phyloP scores from a whole-genome alignment of 2,113 vertebrate genomes.

The Erpornis zantholeuca region DNA sequence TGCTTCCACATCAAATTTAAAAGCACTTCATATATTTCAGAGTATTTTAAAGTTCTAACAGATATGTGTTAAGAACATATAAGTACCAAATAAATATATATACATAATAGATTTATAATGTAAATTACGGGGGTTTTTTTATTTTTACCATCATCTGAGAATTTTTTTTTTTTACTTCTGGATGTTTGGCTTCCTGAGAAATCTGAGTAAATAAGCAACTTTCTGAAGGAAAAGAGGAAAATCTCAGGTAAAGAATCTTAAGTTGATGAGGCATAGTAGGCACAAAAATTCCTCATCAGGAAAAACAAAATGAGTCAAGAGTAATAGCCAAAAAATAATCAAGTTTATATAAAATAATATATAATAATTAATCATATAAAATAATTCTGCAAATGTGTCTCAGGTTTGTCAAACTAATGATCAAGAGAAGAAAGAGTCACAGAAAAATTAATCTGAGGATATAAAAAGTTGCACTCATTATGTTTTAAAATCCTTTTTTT shows the following conservation, averaged over 20 bases:
- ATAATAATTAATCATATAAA: too few relatives aligned
- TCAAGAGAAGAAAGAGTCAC: neutral
- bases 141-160: neutral
- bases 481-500: neutral
- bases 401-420: neutral
- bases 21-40: neutral
- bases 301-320: neutral
- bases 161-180: neutral
- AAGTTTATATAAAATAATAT: too few relatives aligned
- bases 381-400: neutral
- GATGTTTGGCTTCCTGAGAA: neutral
- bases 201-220: neutral
- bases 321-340: neutral
- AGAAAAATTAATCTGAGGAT: neutral
- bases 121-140: neutral
- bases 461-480: neutral
- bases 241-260: neutral
- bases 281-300: neutral
- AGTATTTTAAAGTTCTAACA: neutral
- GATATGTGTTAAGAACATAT: neutral
- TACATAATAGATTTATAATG: neutral
- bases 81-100: neutral
- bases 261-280: neutral
- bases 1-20: slow-evolving; percentile 21
- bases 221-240: neutral